These are phyloP conservation scores for Campoletis sonorensis DNA, from an alignment of 1,140 invertebrate genomes.

Conservation along the genomic window DNA sequence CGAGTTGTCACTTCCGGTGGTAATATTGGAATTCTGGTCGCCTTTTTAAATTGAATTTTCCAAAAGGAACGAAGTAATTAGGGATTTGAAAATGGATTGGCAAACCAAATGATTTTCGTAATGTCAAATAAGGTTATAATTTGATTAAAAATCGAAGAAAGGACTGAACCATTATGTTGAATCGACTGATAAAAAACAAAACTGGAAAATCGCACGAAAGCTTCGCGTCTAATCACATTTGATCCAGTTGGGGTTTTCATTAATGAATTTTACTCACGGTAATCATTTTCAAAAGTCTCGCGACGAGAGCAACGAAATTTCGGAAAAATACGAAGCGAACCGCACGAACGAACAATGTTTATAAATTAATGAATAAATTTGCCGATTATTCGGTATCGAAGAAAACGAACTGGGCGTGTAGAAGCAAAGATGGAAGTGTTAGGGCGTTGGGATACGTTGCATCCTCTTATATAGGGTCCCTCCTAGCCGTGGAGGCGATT, in stretches of 20 bases:
- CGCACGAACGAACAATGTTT: background rate
- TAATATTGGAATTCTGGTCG: background rate
- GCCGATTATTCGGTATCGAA: background rate
- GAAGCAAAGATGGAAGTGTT: slow-evolving; percentile 59
- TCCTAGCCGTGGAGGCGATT: slow-evolving; percentile 50
- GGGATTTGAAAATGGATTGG: too few species aligned
- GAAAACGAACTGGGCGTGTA: background rate
- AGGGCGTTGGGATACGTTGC: slow-evolving; percentile 54
- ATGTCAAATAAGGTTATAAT: too few species aligned
- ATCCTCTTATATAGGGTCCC: slow-evolving; percentile 70
- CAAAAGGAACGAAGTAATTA: too few species aligned
- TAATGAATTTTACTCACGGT: slow-evolving; percentile 27
- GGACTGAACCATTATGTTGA: too few species aligned
- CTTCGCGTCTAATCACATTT: background rate
- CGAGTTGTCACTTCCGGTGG: slow-evolving; percentile 49
- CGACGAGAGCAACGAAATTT: background rate
- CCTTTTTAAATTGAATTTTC: too few species aligned
- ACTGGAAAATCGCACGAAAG: background rate
- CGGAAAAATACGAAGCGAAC: background rate
- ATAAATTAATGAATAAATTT: background rate
- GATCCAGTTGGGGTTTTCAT: background rate
- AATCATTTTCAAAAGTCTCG: slow-evolving; percentile 24
- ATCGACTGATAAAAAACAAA: background rate
- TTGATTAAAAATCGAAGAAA: too few species aligned
- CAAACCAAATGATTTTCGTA: too few species aligned